Conservation (phyloP, 2,113 vertebrate genomes). For the Spermophilus dauricus region DNA sequence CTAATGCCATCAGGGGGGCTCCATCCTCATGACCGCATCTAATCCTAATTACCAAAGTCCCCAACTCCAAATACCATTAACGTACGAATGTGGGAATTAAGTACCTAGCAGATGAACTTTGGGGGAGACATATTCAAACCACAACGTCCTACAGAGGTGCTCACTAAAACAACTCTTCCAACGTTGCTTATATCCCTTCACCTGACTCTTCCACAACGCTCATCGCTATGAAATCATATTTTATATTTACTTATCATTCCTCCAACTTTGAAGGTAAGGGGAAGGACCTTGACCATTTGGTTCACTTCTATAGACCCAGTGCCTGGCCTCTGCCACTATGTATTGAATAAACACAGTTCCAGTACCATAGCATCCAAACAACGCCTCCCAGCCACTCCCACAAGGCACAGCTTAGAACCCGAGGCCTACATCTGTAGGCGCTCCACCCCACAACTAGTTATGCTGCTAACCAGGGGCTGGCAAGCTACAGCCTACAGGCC, state of each 20-base stretch:
- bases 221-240: not conserved
- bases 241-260: not conserved
- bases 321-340: not conserved
- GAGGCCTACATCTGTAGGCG: not conserved
- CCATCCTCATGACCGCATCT: not conserved
- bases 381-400: not conserved
- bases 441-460: not conserved
- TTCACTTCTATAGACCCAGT: not conserved
- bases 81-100: not conserved
- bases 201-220: not conserved
- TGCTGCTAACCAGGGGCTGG: not conserved
- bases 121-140: not conserved
- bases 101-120: not conserved
- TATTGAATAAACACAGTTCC: not conserved
- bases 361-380: not conserved
- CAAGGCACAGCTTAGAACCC: not conserved
- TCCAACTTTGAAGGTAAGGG: not conserved
- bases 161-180: not conserved
- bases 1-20: too few species aligned
- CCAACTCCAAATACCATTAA: not conserved
- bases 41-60: not conserved
- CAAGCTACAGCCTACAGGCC: not conserved
- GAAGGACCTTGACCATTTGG: not conserved
- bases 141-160: not conserved
- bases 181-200: too few species aligned